phyloP scores from a whole-genome alignment of 2,888 invertebrate species.

The Ganaspis brasiliensis region DNA sequence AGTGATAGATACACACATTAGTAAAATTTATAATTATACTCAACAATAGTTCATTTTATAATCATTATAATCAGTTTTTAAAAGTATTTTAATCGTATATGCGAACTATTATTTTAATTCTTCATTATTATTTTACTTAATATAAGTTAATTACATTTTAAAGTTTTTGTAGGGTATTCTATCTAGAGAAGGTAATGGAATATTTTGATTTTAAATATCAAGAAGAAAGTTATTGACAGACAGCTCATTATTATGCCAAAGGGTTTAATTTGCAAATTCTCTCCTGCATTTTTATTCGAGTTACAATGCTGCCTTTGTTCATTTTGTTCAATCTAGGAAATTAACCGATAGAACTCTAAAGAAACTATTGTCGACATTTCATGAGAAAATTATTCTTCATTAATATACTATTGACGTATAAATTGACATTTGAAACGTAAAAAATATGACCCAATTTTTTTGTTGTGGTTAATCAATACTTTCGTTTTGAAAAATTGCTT shows the following conservation, averaged over 20 bases:
- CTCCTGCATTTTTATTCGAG: not conserved
- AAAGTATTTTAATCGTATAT: too few relatives aligned
- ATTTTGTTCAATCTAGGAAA: not conserved
- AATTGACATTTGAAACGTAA: not conserved
- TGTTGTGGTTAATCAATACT: not conserved
- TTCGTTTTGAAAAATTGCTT: too few relatives aligned
- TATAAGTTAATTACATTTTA: not conserved
- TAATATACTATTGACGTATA: not conserved
- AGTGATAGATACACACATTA: too few relatives aligned
- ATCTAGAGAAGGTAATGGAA: too few relatives aligned
- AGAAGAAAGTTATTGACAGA: not conserved
- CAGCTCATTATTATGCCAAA: not conserved
- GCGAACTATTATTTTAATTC: too few relatives aligned
- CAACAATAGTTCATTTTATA: too few relatives aligned
- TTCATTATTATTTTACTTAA: too few relatives aligned
- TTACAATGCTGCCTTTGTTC: slow-evolving; percentile 7
- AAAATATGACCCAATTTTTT: too few relatives aligned
- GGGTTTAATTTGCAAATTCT: not conserved
- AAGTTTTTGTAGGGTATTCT: too few relatives aligned
- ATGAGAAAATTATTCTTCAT: not conserved
- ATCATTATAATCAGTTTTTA: too few relatives aligned
- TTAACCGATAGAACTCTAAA: not conserved
- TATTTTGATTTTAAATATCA: not conserved
- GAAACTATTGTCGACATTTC: not conserved
- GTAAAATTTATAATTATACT: too few relatives aligned